phyloP scores from a whole-genome alignment of 1,140 invertebrate species.

The Habropoda laboriosa region DNA sequence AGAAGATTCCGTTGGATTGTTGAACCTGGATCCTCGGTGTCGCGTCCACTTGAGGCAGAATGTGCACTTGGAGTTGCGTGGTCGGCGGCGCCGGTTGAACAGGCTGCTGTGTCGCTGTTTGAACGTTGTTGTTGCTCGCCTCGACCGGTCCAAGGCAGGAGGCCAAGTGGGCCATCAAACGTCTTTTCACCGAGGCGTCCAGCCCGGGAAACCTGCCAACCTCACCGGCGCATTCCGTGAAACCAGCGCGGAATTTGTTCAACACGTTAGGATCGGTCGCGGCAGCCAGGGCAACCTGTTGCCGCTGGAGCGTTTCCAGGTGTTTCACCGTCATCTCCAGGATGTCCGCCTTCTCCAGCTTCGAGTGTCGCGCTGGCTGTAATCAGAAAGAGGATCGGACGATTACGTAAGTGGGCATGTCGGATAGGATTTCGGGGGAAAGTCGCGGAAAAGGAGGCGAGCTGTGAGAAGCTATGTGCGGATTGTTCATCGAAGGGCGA shows the following conservation, averaged over 20 bases:
- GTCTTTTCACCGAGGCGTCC: constrained; percentile 86
- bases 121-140: constrained; percentile 62
- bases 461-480: too few relatives aligned
- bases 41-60: constrained; percentile 77
- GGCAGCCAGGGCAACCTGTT: constrained; percentile 87
- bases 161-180: constrained; percentile 88
- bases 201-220: constrained; percentile 89
- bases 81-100: constrained; percentile 75
- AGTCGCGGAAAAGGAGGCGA: neutral
- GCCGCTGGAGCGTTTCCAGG: constrained; percentile 90
- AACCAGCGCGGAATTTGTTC: constrained; percentile 94
- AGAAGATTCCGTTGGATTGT: constrained; percentile 80
- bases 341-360: constrained; percentile 98
- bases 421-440: neutral
- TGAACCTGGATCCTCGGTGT: constrained; percentile 78
- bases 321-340: constrained; percentile 98
- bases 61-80: constrained; percentile 79
- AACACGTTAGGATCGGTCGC: constrained; percentile 89
- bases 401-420: constrained; percentile 33
- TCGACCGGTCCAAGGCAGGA: constrained; percentile 84
- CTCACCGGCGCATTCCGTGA: constrained; percentile 93
- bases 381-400: constrained; percentile 74
- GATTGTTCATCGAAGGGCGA: too few relatives aligned
- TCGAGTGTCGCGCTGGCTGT: constrained; percentile 94
- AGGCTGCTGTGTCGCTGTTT: constrained; percentile 74